Percentiles rank a stretch among this genome's conserved stretches.
Conservation (phyloP, 2,888 invertebrate genomes). For the Antitype chi region DNA sequence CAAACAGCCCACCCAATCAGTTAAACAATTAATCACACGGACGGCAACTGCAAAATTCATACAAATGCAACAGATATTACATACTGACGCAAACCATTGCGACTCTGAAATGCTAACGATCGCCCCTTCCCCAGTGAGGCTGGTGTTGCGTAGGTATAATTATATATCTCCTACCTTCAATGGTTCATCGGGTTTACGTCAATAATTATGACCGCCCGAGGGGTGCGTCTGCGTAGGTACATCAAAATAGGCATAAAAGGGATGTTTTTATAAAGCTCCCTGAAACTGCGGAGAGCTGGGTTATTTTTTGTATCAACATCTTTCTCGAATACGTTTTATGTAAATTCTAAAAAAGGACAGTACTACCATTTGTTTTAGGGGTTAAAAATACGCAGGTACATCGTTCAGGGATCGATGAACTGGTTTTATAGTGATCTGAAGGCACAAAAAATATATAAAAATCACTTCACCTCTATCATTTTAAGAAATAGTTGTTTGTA, state of each 20-base stretch:
- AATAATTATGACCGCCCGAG: constrained; percentile 54
- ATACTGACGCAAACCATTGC: constrained; percentile 29
- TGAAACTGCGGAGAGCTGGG: constrained; percentile 10
- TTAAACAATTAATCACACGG: constrained; percentile 22
- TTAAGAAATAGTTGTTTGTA: background rate
- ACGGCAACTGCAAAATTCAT: constrained; percentile 7
- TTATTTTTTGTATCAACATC: constrained; percentile 45
- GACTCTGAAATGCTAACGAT: constrained; percentile 42
- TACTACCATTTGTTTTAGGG: constrained; percentile 7
- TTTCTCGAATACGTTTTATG: constrained; percentile 34
- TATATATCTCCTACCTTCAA: constrained; percentile 53
- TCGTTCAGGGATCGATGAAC: constrained; percentile 7
- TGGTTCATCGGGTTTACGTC: constrained; percentile 70
- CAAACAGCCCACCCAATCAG: constrained; percentile 6
- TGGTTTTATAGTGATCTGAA: background rate
- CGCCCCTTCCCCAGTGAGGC: constrained; percentile 36
- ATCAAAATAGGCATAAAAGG: constrained; percentile 60
- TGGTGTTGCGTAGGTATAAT: constrained; percentile 53
- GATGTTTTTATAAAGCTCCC: constrained; percentile 40
- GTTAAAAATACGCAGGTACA: constrained; percentile 18
- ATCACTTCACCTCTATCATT: background rate
- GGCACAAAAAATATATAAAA: background rate
- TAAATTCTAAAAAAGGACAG: constrained; percentile 24
- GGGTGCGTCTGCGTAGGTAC: constrained; percentile 31
- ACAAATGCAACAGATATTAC: constrained; percentile 30